Percentiles rank a stretch among this genome's conserved stretches.
Evolutionary conservation across 2,888 invertebrate genomes (phyloP).

Genomic region (Cerceris ruficornis): DNA sequence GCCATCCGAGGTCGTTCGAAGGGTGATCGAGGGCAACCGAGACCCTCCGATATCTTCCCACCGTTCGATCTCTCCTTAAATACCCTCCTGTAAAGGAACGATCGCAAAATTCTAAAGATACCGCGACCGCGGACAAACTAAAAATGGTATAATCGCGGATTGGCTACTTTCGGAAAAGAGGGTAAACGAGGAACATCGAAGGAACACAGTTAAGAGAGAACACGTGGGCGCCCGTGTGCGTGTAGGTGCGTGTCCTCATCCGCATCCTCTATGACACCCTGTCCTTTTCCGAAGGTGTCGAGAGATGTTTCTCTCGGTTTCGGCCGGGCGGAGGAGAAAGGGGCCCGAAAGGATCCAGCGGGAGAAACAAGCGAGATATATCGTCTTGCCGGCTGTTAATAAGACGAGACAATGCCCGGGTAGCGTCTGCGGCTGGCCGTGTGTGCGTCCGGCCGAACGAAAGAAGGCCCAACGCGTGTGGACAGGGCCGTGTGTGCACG

Average conservation of each 20-base stretch:
- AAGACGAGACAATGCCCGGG: conserved; percentile 79
- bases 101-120: no score
- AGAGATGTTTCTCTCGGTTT: conserved; percentile 54
- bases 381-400: conserved; percentile 78
- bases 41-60: no score
- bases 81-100: no score
- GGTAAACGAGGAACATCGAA: background rate
- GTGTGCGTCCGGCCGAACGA: conserved; percentile 39
- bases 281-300: conserved; percentile 68
- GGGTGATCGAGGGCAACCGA: no score
- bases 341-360: conserved; percentile 39
- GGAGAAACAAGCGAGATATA: conserved; percentile 73
- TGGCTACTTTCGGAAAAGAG: background rate
- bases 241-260: conserved; percentile 33
- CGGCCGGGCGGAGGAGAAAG: conserved; percentile 35
- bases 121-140: no score
- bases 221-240: conserved; percentile 47
- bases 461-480: conserved; percentile 27
- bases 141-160: no score
- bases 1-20: background rate
- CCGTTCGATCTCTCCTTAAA: no score
- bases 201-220: background rate
- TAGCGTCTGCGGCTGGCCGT: conserved; percentile 48
- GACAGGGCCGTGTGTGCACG: conserved; percentile 37
- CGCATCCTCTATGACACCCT: conserved; percentile 63